phyloP scores from a whole-genome alignment of 2,888 invertebrate genomes.

The Parnassius apollo region DNA sequence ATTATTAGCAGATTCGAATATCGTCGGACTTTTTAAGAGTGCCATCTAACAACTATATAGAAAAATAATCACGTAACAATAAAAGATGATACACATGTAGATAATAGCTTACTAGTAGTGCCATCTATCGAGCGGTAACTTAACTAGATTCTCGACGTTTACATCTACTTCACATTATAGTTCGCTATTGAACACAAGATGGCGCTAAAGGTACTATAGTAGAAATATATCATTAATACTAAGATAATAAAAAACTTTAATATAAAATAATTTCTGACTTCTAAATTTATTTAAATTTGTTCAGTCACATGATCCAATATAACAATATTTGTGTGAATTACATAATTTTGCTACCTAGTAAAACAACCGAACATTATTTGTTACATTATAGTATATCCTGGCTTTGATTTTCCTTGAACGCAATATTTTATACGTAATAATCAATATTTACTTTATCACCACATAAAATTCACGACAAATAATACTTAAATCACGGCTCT shows the following conservation, averaged over 20 bases:
- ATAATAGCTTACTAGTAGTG: constrained; percentile 27
- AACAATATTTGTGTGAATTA: too few relatives aligned
- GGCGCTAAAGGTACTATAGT: constrained; percentile 5
- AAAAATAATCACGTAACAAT: neutral
- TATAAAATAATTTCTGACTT: too few relatives aligned
- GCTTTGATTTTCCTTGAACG: constrained; percentile 34
- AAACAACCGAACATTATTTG: too few relatives aligned
- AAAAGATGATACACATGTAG: neutral
- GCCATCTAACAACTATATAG: constrained; percentile 42
- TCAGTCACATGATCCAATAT: too few relatives aligned
- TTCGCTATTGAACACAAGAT: constrained; percentile 34
- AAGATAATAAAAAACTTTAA: too few relatives aligned
- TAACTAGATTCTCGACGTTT: too few relatives aligned
- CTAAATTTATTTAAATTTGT: too few relatives aligned
- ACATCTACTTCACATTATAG: constrained; percentile 8
- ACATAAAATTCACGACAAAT: constrained; percentile 80
- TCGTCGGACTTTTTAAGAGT: neutral
- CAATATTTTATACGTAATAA: constrained; percentile 47
- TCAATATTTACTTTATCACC: constrained; percentile 70
- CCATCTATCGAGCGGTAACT: constrained; percentile 39
- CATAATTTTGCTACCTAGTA: too few relatives aligned
- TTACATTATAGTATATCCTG: constrained; percentile 24
- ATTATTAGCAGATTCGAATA: too few relatives aligned
- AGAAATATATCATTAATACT: too few relatives aligned
- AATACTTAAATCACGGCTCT: constrained; percentile 78